phyloP scores from a whole-genome alignment of 2,797 vertebrate species.

The Sebastes steindachneri region DNA sequence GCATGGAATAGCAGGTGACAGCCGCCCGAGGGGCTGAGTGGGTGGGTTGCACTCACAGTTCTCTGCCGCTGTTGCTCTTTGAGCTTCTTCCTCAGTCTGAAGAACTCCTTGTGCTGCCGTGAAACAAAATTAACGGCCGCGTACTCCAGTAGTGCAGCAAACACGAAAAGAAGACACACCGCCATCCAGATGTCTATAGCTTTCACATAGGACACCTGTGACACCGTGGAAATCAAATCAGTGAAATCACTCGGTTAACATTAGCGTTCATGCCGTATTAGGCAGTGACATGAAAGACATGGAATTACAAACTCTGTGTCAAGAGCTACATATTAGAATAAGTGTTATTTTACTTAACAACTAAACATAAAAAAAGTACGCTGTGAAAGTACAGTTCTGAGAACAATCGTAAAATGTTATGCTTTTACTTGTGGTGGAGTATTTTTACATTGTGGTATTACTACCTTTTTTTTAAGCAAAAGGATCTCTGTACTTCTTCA shows the following conservation, averaged over 20 bases:
- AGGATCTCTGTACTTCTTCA: neutral
- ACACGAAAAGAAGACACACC: conserved; percentile 94
- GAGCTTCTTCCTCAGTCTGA: conserved; percentile 88
- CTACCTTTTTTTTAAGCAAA: neutral
- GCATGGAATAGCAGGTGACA: conserved; percentile 72
- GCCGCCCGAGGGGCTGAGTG: conserved; percentile 65
- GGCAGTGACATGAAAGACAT: neutral
- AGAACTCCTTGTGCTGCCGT: conserved; percentile 95
- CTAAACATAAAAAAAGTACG: neutral
- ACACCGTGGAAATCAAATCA: neutral
- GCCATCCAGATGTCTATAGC: conserved; percentile 99
- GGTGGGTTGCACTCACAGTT: conserved; percentile 84
- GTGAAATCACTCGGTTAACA: neutral
- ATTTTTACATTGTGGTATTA: neutral
- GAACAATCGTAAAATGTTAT: too few relatives aligned
- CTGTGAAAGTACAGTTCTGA: too few relatives aligned
- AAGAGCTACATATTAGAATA: neutral
- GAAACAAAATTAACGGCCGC: conserved; percentile 96
- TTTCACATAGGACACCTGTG: conserved; percentile 95
- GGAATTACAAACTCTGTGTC: neutral
- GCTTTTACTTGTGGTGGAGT: neutral
- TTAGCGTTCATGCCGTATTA: neutral
- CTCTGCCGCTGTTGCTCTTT: conserved; percentile 83
- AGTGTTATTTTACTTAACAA: neutral
- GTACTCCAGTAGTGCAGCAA: conserved; percentile 93